A percentile compares a stretch with the other conserved stretches of the same genome.
These are phyloP conservation scores for Aethes cnicana DNA, from an alignment of 2,888 invertebrate species.

Conservation along the genomic window DNA sequence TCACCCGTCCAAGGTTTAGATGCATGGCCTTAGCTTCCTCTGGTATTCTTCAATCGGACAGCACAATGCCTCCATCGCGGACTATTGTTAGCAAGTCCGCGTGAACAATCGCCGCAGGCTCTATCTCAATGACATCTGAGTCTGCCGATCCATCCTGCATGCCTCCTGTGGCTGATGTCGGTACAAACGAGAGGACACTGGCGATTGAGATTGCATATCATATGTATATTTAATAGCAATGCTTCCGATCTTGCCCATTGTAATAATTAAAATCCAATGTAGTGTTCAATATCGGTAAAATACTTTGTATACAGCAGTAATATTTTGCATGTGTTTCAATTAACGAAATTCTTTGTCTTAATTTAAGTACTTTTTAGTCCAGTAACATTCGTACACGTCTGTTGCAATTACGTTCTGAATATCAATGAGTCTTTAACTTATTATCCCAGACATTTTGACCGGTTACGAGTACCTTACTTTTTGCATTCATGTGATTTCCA, in stretches of 20 bases:
- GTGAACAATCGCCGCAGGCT: slow-evolving; percentile 53
- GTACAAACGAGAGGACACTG: slow-evolving; percentile 26
- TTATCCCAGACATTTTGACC: slow-evolving; percentile 38
- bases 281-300: too few species aligned
- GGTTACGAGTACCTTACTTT: slow-evolving; percentile 29
- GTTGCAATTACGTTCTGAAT: slow-evolving; percentile 31
- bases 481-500: slow-evolving; percentile 6
- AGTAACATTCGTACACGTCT: slow-evolving; percentile 19
- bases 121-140: slow-evolving; percentile 77
- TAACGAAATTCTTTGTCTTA: too few species aligned
- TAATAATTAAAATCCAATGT: too few species aligned
- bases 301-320: too few species aligned
- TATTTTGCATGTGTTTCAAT: too few species aligned
- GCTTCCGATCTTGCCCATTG: too few species aligned
- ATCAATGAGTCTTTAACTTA: slow-evolving; percentile 32
- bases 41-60: slow-evolving; percentile 68
- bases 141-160: slow-evolving; percentile 54
- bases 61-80: slow-evolving; percentile 64
- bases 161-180: slow-evolving; percentile 34
- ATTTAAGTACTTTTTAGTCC: neutral
- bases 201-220: slow-evolving; percentile 6
- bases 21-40: slow-evolving; percentile 67
- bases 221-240: neutral
- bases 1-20: slow-evolving; percentile 71
- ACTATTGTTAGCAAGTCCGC: slow-evolving; percentile 59